A percentile compares a stretch with the other conserved stretches of the same genome.
Conservation (phyloP, 2,113 vertebrate genomes). For the Physeter macrocephalus region DNA sequence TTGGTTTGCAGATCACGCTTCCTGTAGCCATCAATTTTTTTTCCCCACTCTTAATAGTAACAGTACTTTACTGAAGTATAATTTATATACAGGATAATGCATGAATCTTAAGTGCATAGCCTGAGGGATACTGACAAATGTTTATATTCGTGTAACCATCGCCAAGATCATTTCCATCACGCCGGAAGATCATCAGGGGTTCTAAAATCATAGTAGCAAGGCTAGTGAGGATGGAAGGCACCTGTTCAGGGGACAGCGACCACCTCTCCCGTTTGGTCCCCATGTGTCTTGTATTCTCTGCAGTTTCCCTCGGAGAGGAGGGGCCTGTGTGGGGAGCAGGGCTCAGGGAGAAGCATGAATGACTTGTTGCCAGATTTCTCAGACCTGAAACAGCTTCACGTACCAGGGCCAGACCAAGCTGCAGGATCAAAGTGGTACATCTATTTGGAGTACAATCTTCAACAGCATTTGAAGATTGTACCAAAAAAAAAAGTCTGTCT, state of each 20-base stretch:
- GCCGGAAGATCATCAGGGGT: neutral
- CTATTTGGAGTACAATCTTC: neutral
- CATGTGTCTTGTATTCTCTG: neutral
- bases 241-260: neutral
- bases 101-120: neutral
- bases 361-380: neutral
- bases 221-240: neutral
- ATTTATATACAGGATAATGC: neutral
- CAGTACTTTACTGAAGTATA: neutral
- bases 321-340: too few relatives aligned
- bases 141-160: neutral
- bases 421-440: neutral
- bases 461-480: neutral
- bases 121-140: neutral
- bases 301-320: neutral
- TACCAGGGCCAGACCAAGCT: neutral
- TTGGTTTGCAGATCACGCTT: neutral
- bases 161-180: neutral
- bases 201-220: neutral
- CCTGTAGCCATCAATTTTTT: neutral
- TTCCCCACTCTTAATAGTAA: neutral
- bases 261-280: neutral
- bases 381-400: neutral
- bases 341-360: neutral
- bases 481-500: neutral